These are phyloP conservation scores for Cataglyphis cursor DNA, from an alignment of 2,888 invertebrate species.

Conservation along the genomic window DNA sequence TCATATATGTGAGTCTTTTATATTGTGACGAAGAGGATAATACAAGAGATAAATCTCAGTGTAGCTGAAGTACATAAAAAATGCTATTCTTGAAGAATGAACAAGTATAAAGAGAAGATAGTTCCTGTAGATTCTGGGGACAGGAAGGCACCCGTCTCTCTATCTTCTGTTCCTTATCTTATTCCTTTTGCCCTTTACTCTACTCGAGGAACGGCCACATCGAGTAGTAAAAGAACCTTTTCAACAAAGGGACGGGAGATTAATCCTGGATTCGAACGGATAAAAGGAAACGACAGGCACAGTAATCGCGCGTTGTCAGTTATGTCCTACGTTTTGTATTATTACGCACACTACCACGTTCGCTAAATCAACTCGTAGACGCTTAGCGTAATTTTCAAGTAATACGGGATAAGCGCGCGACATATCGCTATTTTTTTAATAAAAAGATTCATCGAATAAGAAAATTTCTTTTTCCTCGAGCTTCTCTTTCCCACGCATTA, in stretches of 20 bases:
- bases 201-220: constrained; percentile 50
- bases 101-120: constrained; percentile 70
- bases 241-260: constrained; percentile 69
- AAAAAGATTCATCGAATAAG: constrained; percentile 8
- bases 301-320: constrained; percentile 65
- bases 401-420: constrained; percentile 43
- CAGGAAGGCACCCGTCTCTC: constrained; percentile 61
- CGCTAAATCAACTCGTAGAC: constrained; percentile 38
- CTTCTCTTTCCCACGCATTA: not conserved
- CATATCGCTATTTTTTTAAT: not conserved
- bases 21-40: constrained; percentile 15
- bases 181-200: constrained; percentile 29
- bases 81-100: constrained; percentile 56
- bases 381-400: constrained; percentile 48
- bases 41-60: constrained; percentile 23
- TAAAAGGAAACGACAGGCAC: constrained; percentile 60
- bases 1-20: constrained; percentile 10
- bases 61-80: constrained; percentile 20
- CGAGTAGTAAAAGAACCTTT: constrained; percentile 55
- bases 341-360: constrained; percentile 3
- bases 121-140: constrained; percentile 52
- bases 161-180: constrained; percentile 53
- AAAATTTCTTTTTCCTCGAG: not conserved
- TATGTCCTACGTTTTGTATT: constrained; percentile 36
- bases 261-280: constrained; percentile 71